Evolutionary conservation across 2,797 vertebrate genomes (phyloP).

Genomic region (Tiaroga cobitis): DNA sequence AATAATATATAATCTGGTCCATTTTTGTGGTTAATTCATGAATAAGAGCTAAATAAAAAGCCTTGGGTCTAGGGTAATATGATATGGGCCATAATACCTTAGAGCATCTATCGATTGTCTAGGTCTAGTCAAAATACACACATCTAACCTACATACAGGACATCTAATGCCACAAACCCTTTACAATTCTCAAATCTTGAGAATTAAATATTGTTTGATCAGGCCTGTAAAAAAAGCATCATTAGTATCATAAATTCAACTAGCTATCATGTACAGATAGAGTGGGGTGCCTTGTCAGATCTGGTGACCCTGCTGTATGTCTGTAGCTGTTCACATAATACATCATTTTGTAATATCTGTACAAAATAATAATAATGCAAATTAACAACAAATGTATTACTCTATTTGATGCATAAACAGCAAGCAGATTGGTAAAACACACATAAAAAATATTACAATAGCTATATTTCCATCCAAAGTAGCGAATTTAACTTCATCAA

Average conservation of each 20-base stretch:
- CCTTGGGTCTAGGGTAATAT: not conserved
- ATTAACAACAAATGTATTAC: not conserved
- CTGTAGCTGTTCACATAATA: not conserved
- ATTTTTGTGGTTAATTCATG: not conserved
- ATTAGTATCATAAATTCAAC: not conserved
- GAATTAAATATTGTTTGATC: not conserved
- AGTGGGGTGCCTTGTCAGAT: not conserved
- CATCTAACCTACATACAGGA: not conserved
- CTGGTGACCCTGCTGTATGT: not conserved
- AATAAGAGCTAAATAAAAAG: not conserved
- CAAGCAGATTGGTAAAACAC: not conserved
- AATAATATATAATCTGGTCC: not conserved
- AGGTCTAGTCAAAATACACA: not conserved
- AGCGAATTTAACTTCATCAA: not conserved
- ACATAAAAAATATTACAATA: not conserved
- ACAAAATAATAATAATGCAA: not conserved
- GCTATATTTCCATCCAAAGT: not conserved
- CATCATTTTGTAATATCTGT: not conserved
- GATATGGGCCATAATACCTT: not conserved
- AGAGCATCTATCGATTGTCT: not conserved
- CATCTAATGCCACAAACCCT: not conserved
- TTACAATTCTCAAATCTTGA: not conserved
- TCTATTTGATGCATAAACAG: not conserved
- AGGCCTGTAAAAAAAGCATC: not conserved
- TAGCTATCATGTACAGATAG: not conserved